Base-by-base conservation (phyloP, 1,140 invertebrate genomes). In the Cotesia vestalis region DNA sequence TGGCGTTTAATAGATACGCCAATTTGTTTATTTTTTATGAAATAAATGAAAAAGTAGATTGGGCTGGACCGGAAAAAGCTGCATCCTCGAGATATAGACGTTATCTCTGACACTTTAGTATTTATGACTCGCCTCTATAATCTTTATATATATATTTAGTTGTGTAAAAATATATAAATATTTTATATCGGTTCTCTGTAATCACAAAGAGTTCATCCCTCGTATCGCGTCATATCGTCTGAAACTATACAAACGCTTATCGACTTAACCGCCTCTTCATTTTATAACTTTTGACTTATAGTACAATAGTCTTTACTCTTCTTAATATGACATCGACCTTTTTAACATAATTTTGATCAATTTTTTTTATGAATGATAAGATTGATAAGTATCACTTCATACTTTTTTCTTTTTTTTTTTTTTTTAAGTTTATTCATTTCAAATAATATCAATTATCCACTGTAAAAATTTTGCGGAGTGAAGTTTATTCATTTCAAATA, bases 21-120 rank as follows among this genome's bases (percentile, higher is more conserved):
- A 17, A 57, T 20, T 57, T 8, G 5, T 20, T 57, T 57, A 14
- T 12, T 57, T 57, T 57, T 12, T 12, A 14, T 12, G 12, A 17
- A 57, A 20, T 12, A 20, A 14, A 57, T 11, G n/a, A 55, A 14
- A 36, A 20, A 4, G 40, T 46, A 46, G 6, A 46, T 46, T 46
- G 5, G 40, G 11, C 40, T 27, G n/a, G 38, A 64, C 12, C 62
- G 34, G 62, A 40, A 64, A 64, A 46, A 64, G 62, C 62, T 64
- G 62, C 62, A 64, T 64, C 62, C 62, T 64, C 34, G 4, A 64
- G 62, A 64, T 64, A 64, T n/a, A 55, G 53, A 55, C 14, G 53
- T 55, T 55, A 55, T 55, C 53, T 55, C 17, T 17, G 12, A n/a
- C 53, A 55, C 12, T 55, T 55, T 55, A 14, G 53, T 55, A 55